Conservation (phyloP, 1,140 invertebrate genomes). For the Monochamus saltuarius region DNA sequence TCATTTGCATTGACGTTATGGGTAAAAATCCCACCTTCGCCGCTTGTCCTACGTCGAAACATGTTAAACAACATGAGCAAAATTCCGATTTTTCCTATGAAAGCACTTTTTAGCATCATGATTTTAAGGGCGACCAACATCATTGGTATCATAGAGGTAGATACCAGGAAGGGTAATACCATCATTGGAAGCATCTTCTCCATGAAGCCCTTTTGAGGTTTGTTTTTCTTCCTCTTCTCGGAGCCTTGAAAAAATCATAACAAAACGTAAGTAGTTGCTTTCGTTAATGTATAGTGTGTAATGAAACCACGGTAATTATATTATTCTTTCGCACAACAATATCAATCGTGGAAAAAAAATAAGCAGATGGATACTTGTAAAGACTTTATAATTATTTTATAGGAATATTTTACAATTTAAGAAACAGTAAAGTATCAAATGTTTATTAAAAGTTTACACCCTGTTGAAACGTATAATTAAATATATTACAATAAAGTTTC, state of each 20-base stretch:
- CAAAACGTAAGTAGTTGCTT: too few relatives aligned
- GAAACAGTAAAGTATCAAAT: too few relatives aligned
- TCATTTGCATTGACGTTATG: slow-evolving; percentile 38
- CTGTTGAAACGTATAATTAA: too few relatives aligned
- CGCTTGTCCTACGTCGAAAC: slow-evolving; percentile 54
- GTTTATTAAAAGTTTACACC: too few relatives aligned
- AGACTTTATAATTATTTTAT: too few relatives aligned
- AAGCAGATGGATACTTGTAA: too few relatives aligned
- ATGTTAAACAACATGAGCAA: slow-evolving; percentile 63
- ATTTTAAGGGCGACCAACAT: slow-evolving; percentile 63
- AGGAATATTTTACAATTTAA: too few relatives aligned
- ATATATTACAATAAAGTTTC: too few relatives aligned
- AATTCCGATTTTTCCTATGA: slow-evolving; percentile 65
- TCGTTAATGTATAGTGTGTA: too few relatives aligned
- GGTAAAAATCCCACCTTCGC: slow-evolving; percentile 41
- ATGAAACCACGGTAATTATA: background rate
- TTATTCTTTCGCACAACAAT: background rate
- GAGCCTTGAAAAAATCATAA: background rate
- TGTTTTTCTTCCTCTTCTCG: slow-evolving; percentile 2
- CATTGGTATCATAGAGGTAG: slow-evolving; percentile 63
- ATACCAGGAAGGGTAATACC: slow-evolving; percentile 65
- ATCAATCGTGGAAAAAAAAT: background rate
- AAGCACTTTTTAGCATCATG: slow-evolving; percentile 62
- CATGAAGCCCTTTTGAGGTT: slow-evolving; percentile 55
- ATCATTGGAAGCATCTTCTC: slow-evolving; percentile 62